Percentiles rank a stretch among this genome's conserved stretches.
Conservation (phyloP, 1,140 invertebrate species). For the Drosophila triauraria region DNA sequence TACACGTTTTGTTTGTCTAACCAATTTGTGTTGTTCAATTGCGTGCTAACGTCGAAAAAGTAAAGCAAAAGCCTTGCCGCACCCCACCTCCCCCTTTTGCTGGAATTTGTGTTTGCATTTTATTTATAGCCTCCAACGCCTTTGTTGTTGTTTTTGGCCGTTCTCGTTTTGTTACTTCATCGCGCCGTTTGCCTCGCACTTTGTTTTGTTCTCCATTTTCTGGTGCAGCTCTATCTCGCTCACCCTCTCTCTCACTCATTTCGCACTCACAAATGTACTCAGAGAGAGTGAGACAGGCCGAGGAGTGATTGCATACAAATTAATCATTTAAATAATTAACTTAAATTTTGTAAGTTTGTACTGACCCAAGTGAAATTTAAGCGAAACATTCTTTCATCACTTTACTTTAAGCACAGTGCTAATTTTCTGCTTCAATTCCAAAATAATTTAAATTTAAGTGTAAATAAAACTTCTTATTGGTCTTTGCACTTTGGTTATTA, state of each 20-base stretch:
- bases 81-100: slow-evolving; percentile 4
- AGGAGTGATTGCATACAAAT: not conserved
- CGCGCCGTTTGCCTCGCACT: slow-evolving; percentile 38
- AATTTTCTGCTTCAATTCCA: not conserved
- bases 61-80: not conserved
- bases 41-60: slow-evolving; percentile 32
- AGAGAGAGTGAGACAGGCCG: not conserved
- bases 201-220: slow-evolving; percentile 71
- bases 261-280: not conserved
- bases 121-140: slow-evolving; percentile 39
- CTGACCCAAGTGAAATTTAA: too few relatives aligned
- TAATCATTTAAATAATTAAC: not conserved
- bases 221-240: slow-evolving; percentile 18
- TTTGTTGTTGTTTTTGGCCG: slow-evolving; percentile 42
- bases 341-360: not conserved
- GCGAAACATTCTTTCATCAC: not conserved
- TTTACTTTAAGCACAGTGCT: not conserved
- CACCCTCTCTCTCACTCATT: slow-evolving; percentile 3
- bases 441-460: not conserved
- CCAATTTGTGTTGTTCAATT: slow-evolving; percentile 42
- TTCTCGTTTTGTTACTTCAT: slow-evolving; percentile 55
- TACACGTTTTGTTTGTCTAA: slow-evolving; percentile 43
- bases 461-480: not conserved
- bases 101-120: slow-evolving; percentile 63
- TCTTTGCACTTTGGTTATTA: not conserved